Evolutionary conservation across 2,888 invertebrate species (phyloP).

Genomic region (Craniophora ligustri): DNA sequence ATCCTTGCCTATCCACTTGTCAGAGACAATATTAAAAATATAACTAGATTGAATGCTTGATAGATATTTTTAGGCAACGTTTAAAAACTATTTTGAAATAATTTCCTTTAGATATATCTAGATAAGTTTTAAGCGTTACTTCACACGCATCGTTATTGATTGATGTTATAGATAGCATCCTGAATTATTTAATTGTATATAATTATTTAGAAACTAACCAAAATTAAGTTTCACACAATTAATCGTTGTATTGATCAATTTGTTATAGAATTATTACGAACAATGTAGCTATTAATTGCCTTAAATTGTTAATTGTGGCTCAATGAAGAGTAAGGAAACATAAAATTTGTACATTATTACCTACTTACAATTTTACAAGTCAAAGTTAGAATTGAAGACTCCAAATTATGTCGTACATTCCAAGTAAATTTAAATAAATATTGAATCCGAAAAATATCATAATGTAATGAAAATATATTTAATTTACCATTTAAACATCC

Average conservation of each 20-base stretch:
- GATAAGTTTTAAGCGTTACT: conserved; percentile 2
- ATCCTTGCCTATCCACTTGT: neutral
- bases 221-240: conserved; percentile 25
- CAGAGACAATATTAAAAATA: too few species aligned
- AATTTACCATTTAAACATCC: too few species aligned
- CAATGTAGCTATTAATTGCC: conserved; percentile 5
- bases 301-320: conserved; percentile 4
- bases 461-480: too few species aligned
- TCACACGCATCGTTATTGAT: conserved; percentile 19
- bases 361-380: too few species aligned
- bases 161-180: conserved; percentile 22
- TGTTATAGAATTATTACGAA: neutral
- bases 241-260: conserved; percentile 15
- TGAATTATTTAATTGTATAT: conserved; percentile 4
- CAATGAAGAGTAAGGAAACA: neutral
- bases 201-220: conserved; percentile 36
- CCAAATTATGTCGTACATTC: too few species aligned
- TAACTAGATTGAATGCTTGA: neutral
- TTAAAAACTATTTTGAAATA: neutral
- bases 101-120: neutral
- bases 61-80: neutral
- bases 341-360: neutral
- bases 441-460: too few species aligned
- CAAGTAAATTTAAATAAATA: too few species aligned
- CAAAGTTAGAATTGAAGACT: too few species aligned